Conservation (phyloP, 2,888 invertebrate genomes). For the Notocelia uddmanniana region DNA sequence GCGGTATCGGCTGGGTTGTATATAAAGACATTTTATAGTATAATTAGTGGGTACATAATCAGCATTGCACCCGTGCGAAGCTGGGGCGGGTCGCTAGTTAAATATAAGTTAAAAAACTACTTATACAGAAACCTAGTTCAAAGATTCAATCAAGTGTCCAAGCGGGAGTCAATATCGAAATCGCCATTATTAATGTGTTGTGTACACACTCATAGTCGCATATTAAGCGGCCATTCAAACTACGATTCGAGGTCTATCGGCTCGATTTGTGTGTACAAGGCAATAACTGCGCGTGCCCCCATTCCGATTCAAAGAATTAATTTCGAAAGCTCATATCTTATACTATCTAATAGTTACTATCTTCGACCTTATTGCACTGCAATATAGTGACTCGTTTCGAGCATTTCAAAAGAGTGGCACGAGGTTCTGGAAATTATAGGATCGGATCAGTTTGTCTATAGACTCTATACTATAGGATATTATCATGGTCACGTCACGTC, state of each 20-base stretch:
- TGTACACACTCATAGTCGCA: constrained; percentile 14
- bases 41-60: too few species aligned
- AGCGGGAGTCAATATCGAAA: constrained; percentile 24
- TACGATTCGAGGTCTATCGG: constrained; percentile 41
- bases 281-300: constrained; percentile 51
- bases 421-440: background rate
- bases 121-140: too few species aligned
- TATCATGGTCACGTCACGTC: constrained; percentile 31
- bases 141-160: constrained; percentile 2
- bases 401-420: background rate
- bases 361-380: background rate
- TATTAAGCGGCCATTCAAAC: constrained; percentile 42
- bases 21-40: too few species aligned
- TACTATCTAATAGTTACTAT: background rate
- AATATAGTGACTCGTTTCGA: background rate
- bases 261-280: constrained; percentile 44
- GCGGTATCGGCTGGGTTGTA: too few species aligned
- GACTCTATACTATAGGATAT: too few species aligned
- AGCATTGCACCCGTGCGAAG: too few species aligned
- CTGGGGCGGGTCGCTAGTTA: too few species aligned
- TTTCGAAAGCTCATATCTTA: constrained; percentile 13
- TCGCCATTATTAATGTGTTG: constrained; percentile 15
- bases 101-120: too few species aligned
- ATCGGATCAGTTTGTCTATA: constrained; percentile 42
- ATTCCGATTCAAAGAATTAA: constrained; percentile 49